Conservation (phyloP, 2,113 vertebrate genomes). For the Edolisoma coerulescens region DNA sequence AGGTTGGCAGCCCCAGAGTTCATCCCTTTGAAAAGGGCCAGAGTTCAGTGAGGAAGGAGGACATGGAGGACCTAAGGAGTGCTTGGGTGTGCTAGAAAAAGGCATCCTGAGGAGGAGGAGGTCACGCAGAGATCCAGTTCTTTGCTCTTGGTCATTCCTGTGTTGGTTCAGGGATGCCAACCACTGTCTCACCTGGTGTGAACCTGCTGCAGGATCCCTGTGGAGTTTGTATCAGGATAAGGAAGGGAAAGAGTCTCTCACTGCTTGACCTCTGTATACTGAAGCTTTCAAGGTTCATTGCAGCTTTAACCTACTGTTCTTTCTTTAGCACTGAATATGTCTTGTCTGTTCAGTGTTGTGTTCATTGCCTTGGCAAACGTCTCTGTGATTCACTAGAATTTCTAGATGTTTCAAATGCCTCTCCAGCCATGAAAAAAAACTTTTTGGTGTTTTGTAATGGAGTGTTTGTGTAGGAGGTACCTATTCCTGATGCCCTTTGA, state of each 20-base stretch:
- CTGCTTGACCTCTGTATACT: neutral
- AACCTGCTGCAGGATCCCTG: neutral
- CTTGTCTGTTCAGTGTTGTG: neutral
- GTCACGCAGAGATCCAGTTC: rapidly evolving
- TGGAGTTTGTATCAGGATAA: neutral
- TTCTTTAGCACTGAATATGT: neutral
- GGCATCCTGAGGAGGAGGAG: neutral
- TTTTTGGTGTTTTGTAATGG: neutral
- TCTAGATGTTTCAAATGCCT: slow-evolving; percentile 28
- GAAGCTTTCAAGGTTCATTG: neutral
- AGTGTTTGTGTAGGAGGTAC: neutral
- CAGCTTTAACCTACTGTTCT: neutral
- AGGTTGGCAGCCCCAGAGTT: neutral
- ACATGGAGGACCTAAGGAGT: neutral
- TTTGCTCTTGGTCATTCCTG: neutral
- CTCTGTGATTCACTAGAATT: slow-evolving; percentile 12
- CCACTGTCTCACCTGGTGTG: neutral
- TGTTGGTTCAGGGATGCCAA: neutral
- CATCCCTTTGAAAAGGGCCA: neutral
- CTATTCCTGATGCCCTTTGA: slow-evolving; percentile 16
- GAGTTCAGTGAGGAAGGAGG: neutral
- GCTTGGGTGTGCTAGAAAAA: neutral
- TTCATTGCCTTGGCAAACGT: neutral
- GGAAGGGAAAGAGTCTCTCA: neutral
- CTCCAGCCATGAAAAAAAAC: neutral